These are phyloP conservation scores for Takifugu flavidus DNA, from an alignment of 2,113 vertebrate genomes.

Conservation along the genomic window DNA sequence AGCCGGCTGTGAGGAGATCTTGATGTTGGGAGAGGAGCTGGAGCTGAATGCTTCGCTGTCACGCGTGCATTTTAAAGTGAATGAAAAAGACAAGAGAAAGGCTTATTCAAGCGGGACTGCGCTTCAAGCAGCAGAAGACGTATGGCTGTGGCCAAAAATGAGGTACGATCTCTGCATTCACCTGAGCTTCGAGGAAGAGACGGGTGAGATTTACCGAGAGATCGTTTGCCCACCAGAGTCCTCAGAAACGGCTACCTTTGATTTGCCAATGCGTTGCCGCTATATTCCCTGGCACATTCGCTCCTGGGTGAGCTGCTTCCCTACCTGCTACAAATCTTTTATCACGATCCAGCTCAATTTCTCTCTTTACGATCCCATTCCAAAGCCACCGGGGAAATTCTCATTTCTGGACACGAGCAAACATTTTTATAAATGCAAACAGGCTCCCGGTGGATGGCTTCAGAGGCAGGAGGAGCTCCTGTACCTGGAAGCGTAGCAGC, in stretches of 20 bases:
- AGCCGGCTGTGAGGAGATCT: constrained; percentile 17
- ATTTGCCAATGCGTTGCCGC: constrained; percentile 39
- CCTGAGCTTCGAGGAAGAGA: constrained; percentile 27
- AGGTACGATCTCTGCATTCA: constrained; percentile 37
- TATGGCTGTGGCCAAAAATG: constrained; percentile 9
- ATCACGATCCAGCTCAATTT: constrained; percentile 46
- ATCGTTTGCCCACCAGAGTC: constrained; percentile 38
- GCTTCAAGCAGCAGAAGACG: constrained; percentile 34
- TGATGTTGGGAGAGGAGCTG: constrained; percentile 21
- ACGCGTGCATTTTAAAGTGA: constrained; percentile 25
- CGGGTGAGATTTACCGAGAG: constrained; percentile 31
- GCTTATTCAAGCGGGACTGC: constrained; percentile 28
- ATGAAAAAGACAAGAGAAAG: constrained; percentile 24
- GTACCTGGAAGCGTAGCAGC: constrained; percentile 50
- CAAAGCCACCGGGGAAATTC: constrained; percentile 38
- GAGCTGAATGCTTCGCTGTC: constrained; percentile 26
- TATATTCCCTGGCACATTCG: constrained; percentile 36
- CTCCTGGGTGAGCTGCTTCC: constrained; percentile 40
- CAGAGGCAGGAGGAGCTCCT: constrained; percentile 48
- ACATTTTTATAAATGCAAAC: constrained; percentile 69
- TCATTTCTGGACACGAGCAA: constrained; percentile 62
- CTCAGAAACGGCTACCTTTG: constrained; percentile 44
- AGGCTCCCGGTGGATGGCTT: constrained; percentile 49
- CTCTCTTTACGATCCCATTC: constrained; percentile 43
- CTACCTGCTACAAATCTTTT: constrained; percentile 53